A percentile compares a stretch with the other conserved stretches of the same genome.
phyloP scores from a whole-genome alignment of 2,888 invertebrate genomes.

The Axea sp. region DNA sequence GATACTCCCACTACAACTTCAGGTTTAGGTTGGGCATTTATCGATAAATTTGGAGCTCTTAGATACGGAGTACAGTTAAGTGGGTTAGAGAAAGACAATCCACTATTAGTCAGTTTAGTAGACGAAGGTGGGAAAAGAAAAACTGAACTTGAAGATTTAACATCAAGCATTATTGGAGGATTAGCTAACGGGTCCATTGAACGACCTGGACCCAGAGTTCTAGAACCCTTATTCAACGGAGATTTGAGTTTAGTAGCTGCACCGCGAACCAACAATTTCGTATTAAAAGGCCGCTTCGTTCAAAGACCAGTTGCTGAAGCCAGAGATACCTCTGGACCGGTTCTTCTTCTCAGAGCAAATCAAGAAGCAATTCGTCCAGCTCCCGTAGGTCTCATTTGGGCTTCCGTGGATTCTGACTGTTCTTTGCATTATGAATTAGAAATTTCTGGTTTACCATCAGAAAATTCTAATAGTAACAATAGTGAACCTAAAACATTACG shows the following conservation, averaged over 20 bases:
- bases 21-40: constrained; percentile 89
- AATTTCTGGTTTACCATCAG: constrained; percentile 77
- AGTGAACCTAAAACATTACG: constrained; percentile 77
- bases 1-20: constrained; percentile 77
- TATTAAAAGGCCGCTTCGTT: constrained; percentile 85
- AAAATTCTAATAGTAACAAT: constrained; percentile 72
- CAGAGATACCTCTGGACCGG: constrained; percentile 85
- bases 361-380: constrained; percentile 72
- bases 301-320: constrained; percentile 88
- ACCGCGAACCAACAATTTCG: constrained; percentile 80
- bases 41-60: constrained; percentile 88
- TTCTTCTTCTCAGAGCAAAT: constrained; percentile 81
- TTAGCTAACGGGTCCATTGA: constrained; percentile 88
- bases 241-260: constrained; percentile 88
- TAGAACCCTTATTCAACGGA: constrained; percentile 90
- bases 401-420: constrained; percentile 89
- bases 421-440: constrained; percentile 89
- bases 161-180: constrained; percentile 82
- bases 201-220: constrained; percentile 88
- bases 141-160: constrained; percentile 87
- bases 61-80: constrained; percentile 84
- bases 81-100: constrained; percentile 73
- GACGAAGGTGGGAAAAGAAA: constrained; percentile 87
- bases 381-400: constrained; percentile 89
- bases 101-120: constrained; percentile 84